phyloP scores from a whole-genome alignment of 2,113 vertebrate species.

The Electrona antarctica region DNA sequence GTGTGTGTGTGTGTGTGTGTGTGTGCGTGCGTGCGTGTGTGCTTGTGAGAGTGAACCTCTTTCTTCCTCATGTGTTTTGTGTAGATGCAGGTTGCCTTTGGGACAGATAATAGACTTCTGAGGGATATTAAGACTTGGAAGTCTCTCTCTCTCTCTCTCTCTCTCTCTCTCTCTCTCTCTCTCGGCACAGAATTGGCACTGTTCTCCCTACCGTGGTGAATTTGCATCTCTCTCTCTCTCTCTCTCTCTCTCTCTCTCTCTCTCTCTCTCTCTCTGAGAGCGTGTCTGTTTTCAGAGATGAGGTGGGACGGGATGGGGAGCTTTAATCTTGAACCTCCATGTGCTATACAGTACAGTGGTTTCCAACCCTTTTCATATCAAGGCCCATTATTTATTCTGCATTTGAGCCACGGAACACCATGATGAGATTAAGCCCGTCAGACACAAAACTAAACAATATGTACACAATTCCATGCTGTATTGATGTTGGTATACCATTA shows the following conservation, averaged over 20 bases:
- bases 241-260: no score
- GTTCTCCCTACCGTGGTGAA: constrained; percentile 50
- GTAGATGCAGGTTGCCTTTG: constrained; percentile 57
- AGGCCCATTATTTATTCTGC: no score
- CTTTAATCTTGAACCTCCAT: constrained; percentile 44
- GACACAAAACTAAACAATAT: no score
- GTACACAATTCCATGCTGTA: no score
- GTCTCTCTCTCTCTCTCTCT: constrained; percentile 55
- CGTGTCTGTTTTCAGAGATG: constrained; percentile 37
- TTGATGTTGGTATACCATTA: no score
- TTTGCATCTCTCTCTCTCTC: constrained; percentile 56
- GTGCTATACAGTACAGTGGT: background rate
- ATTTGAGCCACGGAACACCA: no score
- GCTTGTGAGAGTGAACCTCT: no score
- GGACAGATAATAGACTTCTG: constrained; percentile 71
- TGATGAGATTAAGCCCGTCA: no score
- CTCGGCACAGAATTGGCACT: constrained; percentile 55
- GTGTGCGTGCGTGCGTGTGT: no score
- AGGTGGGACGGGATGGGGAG: background rate
- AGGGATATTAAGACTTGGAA: constrained; percentile 65
- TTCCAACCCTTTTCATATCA: no score
- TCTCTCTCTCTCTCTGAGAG: constrained; percentile 3
- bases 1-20: no score
- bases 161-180: constrained; percentile 58
- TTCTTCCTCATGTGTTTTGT: constrained; percentile 23